Evolutionary conservation across 2,888 invertebrate genomes (phyloP), one percentile per base, ranked within the genome.

Genomic region (Lepeophtheirus nordmannii): DNA sequence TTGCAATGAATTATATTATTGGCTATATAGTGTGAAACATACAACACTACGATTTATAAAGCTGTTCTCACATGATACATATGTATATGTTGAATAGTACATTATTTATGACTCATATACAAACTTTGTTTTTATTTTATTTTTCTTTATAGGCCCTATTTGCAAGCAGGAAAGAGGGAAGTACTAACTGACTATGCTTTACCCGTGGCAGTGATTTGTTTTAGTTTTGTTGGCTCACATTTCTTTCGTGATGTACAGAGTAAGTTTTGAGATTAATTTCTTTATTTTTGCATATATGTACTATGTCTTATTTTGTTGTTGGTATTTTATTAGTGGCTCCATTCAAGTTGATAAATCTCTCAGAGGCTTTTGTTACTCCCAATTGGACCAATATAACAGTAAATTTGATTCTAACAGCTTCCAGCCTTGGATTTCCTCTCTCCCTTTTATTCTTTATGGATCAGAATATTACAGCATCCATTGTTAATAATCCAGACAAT

Each of bases 381-480:
- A 17, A 46, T 17, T 46, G 53, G 53, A 46, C 3, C 53, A 46
- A 46, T 8, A 46, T 46, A 3, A 46, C n/a, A 3, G 5, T 46
- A 2, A 46, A 46, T 5, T 46, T 46, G 8, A 46, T 46, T 46
- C 53, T 46, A 14, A 46, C 53, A 5, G 53, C 53, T 8, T 46
- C 53, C 53, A 46, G 53, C 17, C 74, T 82, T 30, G 82, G 81
- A 10, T 81, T 82, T 71, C 78, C 79, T 67, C 74, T 82, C 8
- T 82, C 81, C 1, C 75, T 82, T 65, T 75, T 82, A 56, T 81
- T 82, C 73, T 82, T 82, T 72, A 81, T 82, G 79, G 82, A 82
- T 72, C 82, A 82, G 72, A 82, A 82, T 72, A 82, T 82, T 69
- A 78, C 81, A 22, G 78, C 78, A 62, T 80, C 81, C 23, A 80